Conservation (phyloP, 2,888 invertebrate genomes). For the Eremobia ochroleuca region DNA sequence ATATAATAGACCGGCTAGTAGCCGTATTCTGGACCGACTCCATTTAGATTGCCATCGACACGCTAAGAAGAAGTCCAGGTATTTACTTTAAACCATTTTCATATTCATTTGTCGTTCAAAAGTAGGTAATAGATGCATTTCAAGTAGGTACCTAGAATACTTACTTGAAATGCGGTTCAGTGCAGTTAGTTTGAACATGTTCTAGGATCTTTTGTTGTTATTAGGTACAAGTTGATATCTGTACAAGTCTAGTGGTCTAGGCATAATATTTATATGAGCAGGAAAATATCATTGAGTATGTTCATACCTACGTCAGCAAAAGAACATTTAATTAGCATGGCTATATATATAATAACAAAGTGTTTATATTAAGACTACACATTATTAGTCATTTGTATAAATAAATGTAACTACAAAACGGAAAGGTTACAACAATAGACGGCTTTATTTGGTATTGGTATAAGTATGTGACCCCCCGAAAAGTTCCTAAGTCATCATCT, state of each 20-base stretch:
- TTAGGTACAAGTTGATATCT: not conserved
- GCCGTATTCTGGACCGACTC: too few species aligned
- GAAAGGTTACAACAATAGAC: not conserved
- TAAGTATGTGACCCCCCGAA: not conserved
- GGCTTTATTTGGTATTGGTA: not conserved
- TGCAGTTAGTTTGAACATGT: not conserved
- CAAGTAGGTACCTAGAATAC: not conserved
- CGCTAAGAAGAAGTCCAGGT: too few species aligned
- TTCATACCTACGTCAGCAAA: not conserved
- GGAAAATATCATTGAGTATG: not conserved
- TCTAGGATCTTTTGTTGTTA: not conserved
- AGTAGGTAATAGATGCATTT: not conserved
- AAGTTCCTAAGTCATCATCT: not conserved
- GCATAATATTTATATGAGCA: not conserved
- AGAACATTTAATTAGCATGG: not conserved
- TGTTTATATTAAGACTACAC: too few species aligned
- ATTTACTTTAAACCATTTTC: too few species aligned
- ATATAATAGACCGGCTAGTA: too few species aligned
- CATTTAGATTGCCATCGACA: too few species aligned
- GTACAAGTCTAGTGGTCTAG: not conserved
- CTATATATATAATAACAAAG: not conserved
- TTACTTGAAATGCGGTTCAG: not conserved
- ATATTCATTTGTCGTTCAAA: too few species aligned
- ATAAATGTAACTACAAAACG: not conserved
- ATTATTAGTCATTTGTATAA: not conserved